Evolutionary conservation across 2,113 vertebrate genomes (phyloP).

Genomic region (Ranitomeya imitator): DNA sequence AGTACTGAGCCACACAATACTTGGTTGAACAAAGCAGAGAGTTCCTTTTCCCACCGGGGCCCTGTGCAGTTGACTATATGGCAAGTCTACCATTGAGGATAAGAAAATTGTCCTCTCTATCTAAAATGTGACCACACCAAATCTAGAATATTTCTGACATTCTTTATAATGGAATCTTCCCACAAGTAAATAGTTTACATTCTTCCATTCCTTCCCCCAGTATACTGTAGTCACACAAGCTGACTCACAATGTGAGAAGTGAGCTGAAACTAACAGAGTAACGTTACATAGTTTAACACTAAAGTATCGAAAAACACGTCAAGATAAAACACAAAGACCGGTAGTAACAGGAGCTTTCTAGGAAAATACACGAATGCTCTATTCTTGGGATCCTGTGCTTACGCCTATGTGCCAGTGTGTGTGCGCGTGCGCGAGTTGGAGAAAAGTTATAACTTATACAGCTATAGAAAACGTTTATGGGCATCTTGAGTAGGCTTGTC

Average conservation of each 20-base stretch:
- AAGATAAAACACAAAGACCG: not conserved
- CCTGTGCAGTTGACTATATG: not conserved
- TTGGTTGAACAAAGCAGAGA: not conserved
- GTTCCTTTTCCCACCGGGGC: not conserved
- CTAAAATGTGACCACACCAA: not conserved
- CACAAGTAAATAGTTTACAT: slow-evolving; percentile 38
- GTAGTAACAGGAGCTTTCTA: not conserved
- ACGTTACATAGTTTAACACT: not conserved
- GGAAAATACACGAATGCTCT: not conserved
- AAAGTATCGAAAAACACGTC: not conserved
- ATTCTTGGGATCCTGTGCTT: not conserved
- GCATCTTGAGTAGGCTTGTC: too few species aligned
- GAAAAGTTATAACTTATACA: too few species aligned
- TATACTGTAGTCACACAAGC: not conserved
- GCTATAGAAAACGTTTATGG: too few species aligned
- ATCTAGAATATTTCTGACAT: not conserved
- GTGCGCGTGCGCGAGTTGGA: too few species aligned
- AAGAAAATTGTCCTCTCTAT: not conserved
- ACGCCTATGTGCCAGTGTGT: too few species aligned
- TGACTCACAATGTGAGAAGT: not conserved
- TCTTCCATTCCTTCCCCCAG: not conserved
- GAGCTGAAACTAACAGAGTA: not conserved
- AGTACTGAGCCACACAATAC: not conserved
- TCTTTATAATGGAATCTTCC: slow-evolving; percentile 11
- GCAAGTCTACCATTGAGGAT: not conserved